phyloP scores from a whole-genome alignment of 2,888 invertebrate species.

The Axea sp. region DNA sequence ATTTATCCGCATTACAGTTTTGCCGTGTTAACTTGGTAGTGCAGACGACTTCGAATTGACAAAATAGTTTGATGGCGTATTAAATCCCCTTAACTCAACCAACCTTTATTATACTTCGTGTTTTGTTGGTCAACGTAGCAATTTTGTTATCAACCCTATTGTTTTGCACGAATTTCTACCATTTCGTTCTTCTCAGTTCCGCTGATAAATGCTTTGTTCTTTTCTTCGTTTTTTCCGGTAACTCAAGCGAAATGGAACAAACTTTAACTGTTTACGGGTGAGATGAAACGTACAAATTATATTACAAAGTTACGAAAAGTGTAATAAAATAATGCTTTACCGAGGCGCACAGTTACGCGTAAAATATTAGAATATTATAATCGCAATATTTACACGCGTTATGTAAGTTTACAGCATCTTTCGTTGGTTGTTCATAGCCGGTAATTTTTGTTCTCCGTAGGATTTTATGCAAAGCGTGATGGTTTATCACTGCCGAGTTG shows the following conservation, averaged over 20 bases:
- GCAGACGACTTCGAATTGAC: slow-evolving; percentile 27
- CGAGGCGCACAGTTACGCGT: too few relatives aligned
- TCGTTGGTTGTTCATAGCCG: too few relatives aligned
- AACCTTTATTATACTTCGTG: slow-evolving; percentile 26
- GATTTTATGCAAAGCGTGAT: too few relatives aligned
- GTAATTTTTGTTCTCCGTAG: too few relatives aligned
- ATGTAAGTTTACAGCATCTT: too few relatives aligned
- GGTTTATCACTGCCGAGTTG: too few relatives aligned
- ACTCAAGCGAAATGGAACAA: background rate
- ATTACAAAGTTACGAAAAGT: background rate
- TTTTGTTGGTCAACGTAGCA: slow-evolving; percentile 17
- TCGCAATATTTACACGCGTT: too few relatives aligned
- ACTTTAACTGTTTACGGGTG: background rate
- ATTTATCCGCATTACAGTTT: slow-evolving; percentile 38
- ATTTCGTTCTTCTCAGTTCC: background rate
- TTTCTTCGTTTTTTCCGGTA: slow-evolving; percentile 22
- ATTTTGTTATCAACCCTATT: slow-evolving; percentile 30
- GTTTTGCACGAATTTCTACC: slow-evolving; percentile 17
- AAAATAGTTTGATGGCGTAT: slow-evolving; percentile 34
- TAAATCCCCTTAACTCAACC: slow-evolving; percentile 26
- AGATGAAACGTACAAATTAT: background rate
- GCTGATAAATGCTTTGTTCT: slow-evolving; percentile 3
- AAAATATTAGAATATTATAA: too few relatives aligned
- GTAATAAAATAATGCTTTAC: background rate
- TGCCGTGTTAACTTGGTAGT: slow-evolving; percentile 20